Conservation (phyloP, 2,113 vertebrate species). For the Equus quagga region DNA sequence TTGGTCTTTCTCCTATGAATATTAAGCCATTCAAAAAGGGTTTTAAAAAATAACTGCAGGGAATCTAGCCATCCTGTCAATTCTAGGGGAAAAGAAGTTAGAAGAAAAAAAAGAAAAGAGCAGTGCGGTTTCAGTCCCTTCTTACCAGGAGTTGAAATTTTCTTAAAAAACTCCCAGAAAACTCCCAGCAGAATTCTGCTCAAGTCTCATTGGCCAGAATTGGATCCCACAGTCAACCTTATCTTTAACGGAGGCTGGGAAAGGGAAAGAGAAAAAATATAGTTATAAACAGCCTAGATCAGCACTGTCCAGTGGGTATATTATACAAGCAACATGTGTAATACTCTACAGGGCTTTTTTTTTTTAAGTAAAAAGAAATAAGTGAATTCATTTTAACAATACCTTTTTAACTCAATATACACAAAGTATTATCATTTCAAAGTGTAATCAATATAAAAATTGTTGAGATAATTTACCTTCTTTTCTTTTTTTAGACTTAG, state of each 20-base stretch:
- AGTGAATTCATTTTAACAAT: not conserved
- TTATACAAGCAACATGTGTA: not conserved
- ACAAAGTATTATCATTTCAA: not conserved
- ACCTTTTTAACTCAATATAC: not conserved
- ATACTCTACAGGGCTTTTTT: not conserved
- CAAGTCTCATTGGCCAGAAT: not conserved
- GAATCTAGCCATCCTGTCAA: not conserved
- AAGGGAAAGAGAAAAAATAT: constrained; percentile 22
- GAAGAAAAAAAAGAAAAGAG: not conserved
- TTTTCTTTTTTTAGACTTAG: not conserved
- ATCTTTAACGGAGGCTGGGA: not conserved
- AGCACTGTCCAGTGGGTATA: not conserved
- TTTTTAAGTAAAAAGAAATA: not conserved
- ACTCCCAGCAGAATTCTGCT: not conserved
- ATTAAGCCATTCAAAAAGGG: not conserved
- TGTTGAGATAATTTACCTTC: not conserved
- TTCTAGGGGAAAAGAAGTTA: not conserved
- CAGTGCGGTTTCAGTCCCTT: not conserved
- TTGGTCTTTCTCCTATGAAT: not conserved
- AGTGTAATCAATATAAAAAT: not conserved
- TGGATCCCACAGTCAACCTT: not conserved
- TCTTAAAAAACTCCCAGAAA: not conserved
- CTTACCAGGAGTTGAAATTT: not conserved
- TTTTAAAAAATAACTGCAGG: not conserved
- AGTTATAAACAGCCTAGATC: not conserved